Conservation (phyloP, 1,140 invertebrate species). For the Cotesia vestalis region DNA sequence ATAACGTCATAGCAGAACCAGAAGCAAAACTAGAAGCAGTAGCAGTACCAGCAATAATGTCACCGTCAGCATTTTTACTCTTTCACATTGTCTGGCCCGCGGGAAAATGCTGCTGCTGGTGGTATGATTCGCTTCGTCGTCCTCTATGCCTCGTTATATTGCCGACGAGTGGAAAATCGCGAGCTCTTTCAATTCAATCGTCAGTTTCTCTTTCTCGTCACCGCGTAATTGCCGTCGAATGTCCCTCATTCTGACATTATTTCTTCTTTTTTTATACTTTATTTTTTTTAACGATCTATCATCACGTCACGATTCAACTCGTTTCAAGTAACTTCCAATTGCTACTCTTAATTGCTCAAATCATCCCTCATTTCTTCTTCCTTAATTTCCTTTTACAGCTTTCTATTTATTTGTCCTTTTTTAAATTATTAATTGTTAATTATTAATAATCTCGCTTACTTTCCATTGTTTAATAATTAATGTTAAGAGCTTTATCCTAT, state of each 20-base stretch:
- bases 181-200: conserved; percentile 28
- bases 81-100: conserved; percentile 1
- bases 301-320: conserved; percentile 11
- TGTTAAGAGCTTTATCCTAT: too few relatives aligned
- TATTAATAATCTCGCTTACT: too few relatives aligned
- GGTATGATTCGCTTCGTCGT: neutral
- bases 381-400: neutral
- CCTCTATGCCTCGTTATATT: conserved; percentile 18
- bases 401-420: neutral
- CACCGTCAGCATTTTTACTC: conserved; percentile 23
- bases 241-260: conserved; percentile 19
- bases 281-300: neutral
- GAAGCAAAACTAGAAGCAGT: too few relatives aligned
- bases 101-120: neutral
- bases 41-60: conserved; percentile 9
- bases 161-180: conserved; percentile 26
- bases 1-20: too few relatives aligned
- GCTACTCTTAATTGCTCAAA: conserved; percentile 2
- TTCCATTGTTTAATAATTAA: too few relatives aligned
- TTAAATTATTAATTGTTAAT: too few relatives aligned
- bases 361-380: neutral
- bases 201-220: conserved; percentile 10
- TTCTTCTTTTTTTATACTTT: neutral
- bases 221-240: conserved; percentile 23
- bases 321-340: conserved; percentile 15